Evolutionary conservation across 1,140 invertebrate genomes (phyloP).

Genomic region (Drosophila gunungcola): DNA sequence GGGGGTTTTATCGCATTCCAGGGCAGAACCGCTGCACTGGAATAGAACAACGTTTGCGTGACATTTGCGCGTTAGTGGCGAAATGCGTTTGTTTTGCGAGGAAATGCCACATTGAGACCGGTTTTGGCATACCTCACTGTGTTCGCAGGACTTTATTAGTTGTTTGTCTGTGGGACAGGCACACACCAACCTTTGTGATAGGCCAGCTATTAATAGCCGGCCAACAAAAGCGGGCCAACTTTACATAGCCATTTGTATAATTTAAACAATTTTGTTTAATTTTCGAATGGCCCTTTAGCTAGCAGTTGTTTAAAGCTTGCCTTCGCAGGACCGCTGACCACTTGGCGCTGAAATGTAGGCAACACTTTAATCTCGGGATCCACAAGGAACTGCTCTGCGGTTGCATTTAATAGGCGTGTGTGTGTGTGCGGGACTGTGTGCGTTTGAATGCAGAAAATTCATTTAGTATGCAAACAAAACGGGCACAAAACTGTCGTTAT

Average conservation of each 20-base stretch:
- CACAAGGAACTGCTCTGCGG: constrained; percentile 5
- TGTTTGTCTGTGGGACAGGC: constrained; percentile 59
- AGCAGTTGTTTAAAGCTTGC: constrained; percentile 2
- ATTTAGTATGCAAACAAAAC: constrained; percentile 73
- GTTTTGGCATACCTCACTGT: constrained; percentile 32
- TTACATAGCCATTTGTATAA: constrained; percentile 51
- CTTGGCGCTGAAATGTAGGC: constrained; percentile 26
- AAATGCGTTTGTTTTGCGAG: constrained; percentile 67
- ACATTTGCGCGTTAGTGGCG: constrained; percentile 65
- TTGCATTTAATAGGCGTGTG: constrained; percentile 36
- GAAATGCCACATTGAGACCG: constrained; percentile 62
- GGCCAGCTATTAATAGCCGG: constrained; percentile 30
- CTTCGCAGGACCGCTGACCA: constrained; percentile 3
- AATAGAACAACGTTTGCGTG: constrained; percentile 65
- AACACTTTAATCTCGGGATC: constrained; percentile 37
- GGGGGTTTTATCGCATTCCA: constrained; percentile 34
- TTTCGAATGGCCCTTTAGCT: constrained; percentile 27
- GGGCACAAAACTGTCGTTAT: constrained; percentile 74
- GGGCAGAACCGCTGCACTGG: constrained; percentile 28
- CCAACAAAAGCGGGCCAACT: constrained; percentile 13
- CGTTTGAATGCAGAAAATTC: constrained; percentile 54
- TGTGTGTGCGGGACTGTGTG: constrained; percentile 4
- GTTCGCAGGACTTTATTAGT: constrained; percentile 48
- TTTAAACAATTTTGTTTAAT: constrained; percentile 46
- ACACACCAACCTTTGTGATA: constrained; percentile 32